Evolutionary conservation across 2,113 vertebrate genomes (phyloP).

Genomic region (Lampris incognitus): DNA sequence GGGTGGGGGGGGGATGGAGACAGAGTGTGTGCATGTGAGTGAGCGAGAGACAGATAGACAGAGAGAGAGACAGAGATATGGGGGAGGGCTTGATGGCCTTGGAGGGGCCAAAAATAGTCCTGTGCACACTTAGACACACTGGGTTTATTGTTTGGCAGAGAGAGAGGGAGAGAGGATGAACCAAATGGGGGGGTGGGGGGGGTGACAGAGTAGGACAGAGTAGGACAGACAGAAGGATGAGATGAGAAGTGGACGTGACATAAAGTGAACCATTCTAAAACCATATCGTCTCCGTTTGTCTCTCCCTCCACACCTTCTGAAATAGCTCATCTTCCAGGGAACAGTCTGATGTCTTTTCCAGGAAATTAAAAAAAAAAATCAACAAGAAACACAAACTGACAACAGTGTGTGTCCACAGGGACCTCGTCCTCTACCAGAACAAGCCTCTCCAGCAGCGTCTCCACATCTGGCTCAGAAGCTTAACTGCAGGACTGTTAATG

Average conservation of each 20-base stretch:
- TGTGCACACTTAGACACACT: slow-evolving; percentile 48
- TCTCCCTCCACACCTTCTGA: slow-evolving; percentile 12
- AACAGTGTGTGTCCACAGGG: slow-evolving; percentile 25
- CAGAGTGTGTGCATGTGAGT: neutral
- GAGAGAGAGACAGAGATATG: neutral
- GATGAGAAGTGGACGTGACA: slow-evolving; percentile 50
- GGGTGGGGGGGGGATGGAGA: slow-evolving; percentile 24
- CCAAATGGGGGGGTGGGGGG: slow-evolving; percentile 47
- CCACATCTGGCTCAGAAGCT: slow-evolving; percentile 33
- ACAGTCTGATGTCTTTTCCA: slow-evolving; percentile 63
- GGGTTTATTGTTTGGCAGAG: slow-evolving; percentile 74
- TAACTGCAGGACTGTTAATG: slow-evolving; percentile 13
- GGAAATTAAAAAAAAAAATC: slow-evolving; percentile 65
- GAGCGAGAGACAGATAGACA: neutral
- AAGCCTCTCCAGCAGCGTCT: slow-evolving; percentile 14
- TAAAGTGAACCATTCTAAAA: slow-evolving; percentile 40
- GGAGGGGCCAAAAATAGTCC: slow-evolving; percentile 72
- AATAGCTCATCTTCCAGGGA: slow-evolving; percentile 37
- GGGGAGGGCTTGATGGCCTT: slow-evolving; percentile 70
- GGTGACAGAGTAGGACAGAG: slow-evolving; percentile 38
- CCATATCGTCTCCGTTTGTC: neutral
- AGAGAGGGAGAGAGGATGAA: slow-evolving; percentile 42
- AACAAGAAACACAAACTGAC: neutral
- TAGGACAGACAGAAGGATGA: slow-evolving; percentile 50
- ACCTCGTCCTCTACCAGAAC: slow-evolving; percentile 43